These are phyloP conservation scores for Corydoras maculifer DNA, from an alignment of 2,113 vertebrate genomes.

Conservation along the genomic window DNA sequence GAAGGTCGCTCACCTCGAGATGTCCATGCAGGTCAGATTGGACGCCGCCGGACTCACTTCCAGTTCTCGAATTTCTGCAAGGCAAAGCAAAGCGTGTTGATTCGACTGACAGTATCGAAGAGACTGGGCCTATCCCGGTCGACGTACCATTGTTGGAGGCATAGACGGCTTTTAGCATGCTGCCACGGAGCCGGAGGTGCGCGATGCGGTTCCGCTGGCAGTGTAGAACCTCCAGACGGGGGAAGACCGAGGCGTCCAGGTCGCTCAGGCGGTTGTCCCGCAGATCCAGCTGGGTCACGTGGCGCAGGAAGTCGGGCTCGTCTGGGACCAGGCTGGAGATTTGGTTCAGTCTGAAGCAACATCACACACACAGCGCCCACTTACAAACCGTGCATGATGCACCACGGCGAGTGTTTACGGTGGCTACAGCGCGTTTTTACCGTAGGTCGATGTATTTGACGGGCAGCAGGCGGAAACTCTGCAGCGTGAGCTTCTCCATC, in stretches of 20 bases:
- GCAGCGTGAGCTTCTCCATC: constrained; percentile 73
- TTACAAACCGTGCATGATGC: too few relatives aligned
- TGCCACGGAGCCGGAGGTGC: constrained; percentile 77
- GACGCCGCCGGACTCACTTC: constrained; percentile 85
- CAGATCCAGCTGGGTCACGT: constrained; percentile 88
- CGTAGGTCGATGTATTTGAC: constrained; percentile 90
- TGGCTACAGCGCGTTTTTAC: constrained; percentile 53
- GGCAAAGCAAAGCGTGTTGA: not conserved
- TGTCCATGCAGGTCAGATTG: constrained; percentile 84
- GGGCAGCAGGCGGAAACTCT: constrained; percentile 79
- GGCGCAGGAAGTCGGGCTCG: constrained; percentile 81
- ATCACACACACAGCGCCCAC: too few relatives aligned
- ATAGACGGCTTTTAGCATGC: constrained; percentile 81
- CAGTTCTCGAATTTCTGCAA: constrained; percentile 81
- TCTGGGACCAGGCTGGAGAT: constrained; percentile 71
- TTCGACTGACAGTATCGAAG: not conserved
- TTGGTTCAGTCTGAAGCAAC: constrained; percentile 74
- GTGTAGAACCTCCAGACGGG: constrained; percentile 87
- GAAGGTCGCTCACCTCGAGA: constrained; percentile 80
- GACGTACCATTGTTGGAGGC: constrained; percentile 75
- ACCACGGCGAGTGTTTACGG: not conserved
- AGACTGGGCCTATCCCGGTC: too few relatives aligned
- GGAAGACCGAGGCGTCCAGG: constrained; percentile 82
- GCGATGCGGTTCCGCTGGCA: constrained; percentile 86
- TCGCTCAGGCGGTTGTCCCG: constrained; percentile 84